Evolutionary conservation across 2,888 invertebrate genomes (phyloP), one percentile per base, ranked within the genome.

Genomic region (Pterostichus niger): DNA sequence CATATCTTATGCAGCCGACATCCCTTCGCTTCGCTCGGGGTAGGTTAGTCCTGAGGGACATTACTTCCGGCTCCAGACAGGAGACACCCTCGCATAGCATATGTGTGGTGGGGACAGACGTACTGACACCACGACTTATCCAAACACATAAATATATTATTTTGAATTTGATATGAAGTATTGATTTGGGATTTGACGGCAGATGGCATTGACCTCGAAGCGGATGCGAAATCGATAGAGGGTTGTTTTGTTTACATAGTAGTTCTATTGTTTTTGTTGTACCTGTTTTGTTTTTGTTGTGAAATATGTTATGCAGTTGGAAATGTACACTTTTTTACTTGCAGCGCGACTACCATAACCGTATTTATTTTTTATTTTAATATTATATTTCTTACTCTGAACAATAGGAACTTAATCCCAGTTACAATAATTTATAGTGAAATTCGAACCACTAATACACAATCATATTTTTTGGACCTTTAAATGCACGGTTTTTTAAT

Each of bases 121-220:
- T 10, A 49, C 6, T 49, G 49, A 49, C 49, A 49, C 13, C 49
- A 49, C 13, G 49, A 11, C 49, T 49, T 49, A 49, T 49, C 59
- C 59, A 35, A 64, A 64, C 68, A 44, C 68, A 71, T 71, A 71
- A 71, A 71, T 71, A 71, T 71, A 71, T 71, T 71, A 71, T 71
- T 71, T 71, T 40, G 44, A 40, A 44, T 71, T 71, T 17, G 15
- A 44, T 17, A 71, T 71, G 68, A 71, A 44, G 44, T 71, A 71
- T 71, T 71, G 68, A 71, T 71, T 71, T 71, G 44, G 56, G 68
- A 71, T 40, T 40, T 71, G 40, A 40, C 44, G 68, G 15, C 68
- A 71, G 68, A 17, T 71, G 68, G 68, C 68, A 71, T 44, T 71
- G 68, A 71, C 68, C 68, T 71, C 44, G 6, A 71, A 71, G 68